Conservation (phyloP, 2,797 vertebrate genomes). For the Sebastiscus tertius region DNA sequence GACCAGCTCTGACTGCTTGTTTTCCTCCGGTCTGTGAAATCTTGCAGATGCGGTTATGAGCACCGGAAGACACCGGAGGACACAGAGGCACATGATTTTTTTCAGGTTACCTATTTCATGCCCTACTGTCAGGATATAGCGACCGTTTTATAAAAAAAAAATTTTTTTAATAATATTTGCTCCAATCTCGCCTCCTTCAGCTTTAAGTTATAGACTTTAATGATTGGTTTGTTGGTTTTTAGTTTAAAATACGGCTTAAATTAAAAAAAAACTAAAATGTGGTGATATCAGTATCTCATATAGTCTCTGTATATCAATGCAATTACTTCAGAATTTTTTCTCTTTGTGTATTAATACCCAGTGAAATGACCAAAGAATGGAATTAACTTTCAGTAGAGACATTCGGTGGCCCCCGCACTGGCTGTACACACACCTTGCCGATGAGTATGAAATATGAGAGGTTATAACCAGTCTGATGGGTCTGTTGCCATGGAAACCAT, state of each 20-base stretch:
- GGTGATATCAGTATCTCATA: background rate
- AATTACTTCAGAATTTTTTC: background rate
- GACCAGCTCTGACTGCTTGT: too few relatives aligned
- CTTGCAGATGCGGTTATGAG: too few relatives aligned
- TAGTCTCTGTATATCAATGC: background rate
- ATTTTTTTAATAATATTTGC: too few relatives aligned
- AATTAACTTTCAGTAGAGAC: background rate
- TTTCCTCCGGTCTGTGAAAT: too few relatives aligned
- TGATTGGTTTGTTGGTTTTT: constrained; percentile 6
- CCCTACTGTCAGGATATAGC: too few relatives aligned
- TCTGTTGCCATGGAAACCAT: constrained; percentile 69
- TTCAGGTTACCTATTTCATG: too few relatives aligned
- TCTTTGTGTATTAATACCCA: background rate
- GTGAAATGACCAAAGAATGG: background rate
- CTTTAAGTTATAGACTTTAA: background rate
- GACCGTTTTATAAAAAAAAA: too few relatives aligned
- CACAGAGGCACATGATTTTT: too few relatives aligned
- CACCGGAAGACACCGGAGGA: too few relatives aligned
- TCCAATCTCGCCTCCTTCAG: too few relatives aligned
- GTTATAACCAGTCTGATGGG: constrained; percentile 34
- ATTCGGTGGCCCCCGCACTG: background rate
- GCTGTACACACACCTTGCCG: constrained; percentile 5
- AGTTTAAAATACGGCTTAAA: background rate
- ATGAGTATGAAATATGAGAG: constrained; percentile 32
- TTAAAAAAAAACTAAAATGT: background rate